A percentile compares a stretch with the other conserved stretches of the same genome.
Conservation (phyloP, 2,113 vertebrate genomes). For the Pungitius pungitius region DNA sequence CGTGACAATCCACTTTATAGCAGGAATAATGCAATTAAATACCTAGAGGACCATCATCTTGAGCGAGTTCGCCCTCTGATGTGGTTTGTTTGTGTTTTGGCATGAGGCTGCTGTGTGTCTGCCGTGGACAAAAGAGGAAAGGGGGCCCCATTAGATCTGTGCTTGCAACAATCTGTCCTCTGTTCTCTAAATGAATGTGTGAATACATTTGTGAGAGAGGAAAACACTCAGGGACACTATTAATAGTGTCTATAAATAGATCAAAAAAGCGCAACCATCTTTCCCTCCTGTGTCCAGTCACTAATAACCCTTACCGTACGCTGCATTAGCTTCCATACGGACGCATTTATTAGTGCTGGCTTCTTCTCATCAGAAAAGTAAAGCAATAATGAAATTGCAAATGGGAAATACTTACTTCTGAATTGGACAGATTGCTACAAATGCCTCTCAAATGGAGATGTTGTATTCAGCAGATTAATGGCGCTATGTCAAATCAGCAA, state of each 20-base stretch:
- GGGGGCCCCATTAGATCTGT: constrained; percentile 59
- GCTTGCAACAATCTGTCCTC: constrained; percentile 61
- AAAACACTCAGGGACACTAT: constrained; percentile 47
- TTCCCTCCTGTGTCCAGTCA: not conserved
- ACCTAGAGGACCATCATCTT: not conserved
- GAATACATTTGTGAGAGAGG: constrained; percentile 49
- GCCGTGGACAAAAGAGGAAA: constrained; percentile 53
- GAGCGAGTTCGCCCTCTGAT: not conserved
- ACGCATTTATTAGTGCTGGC: not conserved
- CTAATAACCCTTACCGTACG: not conserved
- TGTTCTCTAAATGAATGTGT: constrained; percentile 63
- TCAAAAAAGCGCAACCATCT: constrained; percentile 23
- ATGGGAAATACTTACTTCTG: not conserved
- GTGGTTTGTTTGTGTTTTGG: constrained; percentile 53
- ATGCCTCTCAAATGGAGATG: not conserved
- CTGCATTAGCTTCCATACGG: not conserved
- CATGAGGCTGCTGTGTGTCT: constrained; percentile 44
- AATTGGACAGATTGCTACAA: not conserved
- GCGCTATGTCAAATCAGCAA: too few species aligned
- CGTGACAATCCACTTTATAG: not conserved
- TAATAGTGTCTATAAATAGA: constrained; percentile 71
- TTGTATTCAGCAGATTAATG: not conserved
- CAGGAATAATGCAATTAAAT: not conserved
- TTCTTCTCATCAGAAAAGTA: not conserved
- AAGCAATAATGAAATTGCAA: not conserved